Evolutionary conservation across 2,113 vertebrate species (phyloP).

Genomic region (Stictonetta naevosa): DNA sequence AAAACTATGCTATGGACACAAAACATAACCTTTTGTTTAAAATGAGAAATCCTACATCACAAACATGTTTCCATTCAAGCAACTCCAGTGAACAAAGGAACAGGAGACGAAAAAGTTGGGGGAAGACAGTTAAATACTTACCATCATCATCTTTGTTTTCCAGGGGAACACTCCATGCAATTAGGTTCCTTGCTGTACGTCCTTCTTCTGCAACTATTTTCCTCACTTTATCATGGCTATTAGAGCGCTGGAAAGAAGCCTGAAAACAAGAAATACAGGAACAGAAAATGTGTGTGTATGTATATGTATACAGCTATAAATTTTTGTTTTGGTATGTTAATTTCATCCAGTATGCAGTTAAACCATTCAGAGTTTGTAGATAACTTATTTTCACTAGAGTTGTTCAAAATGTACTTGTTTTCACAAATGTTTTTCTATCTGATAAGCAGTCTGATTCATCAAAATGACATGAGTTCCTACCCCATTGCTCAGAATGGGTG

Average conservation of each 20-base stretch:
- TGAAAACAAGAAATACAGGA: slow-evolving; percentile 47
- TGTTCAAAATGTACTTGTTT: background rate
- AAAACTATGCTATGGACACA: fast-evolving
- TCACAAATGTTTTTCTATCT: background rate
- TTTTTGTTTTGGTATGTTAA: background rate
- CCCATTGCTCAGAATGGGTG: background rate
- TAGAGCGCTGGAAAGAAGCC: slow-evolving; percentile 96
- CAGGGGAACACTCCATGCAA: slow-evolving; percentile 95
- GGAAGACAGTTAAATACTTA: slow-evolving; percentile 59
- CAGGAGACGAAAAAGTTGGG: background rate
- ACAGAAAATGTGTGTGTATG: background rate
- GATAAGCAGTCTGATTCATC: background rate
- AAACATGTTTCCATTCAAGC: background rate
- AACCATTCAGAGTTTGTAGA: fast-evolving
- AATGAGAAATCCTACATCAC: background rate
- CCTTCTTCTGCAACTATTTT: slow-evolving; percentile 97
- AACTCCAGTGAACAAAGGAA: background rate
- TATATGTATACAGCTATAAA: background rate
- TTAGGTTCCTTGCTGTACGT: slow-evolving; percentile 93
- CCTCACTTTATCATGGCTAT: slow-evolving; percentile 97
- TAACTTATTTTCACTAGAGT: background rate
- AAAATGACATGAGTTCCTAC: background rate
- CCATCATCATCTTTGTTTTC: slow-evolving; percentile 96
- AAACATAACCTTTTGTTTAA: background rate
- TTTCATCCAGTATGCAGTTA: background rate